A percentile compares a stretch with the other conserved stretches of the same genome.
These are phyloP conservation scores for Solenopsis invicta DNA, from an alignment of 1,140 invertebrate species.

Conservation along the genomic window DNA sequence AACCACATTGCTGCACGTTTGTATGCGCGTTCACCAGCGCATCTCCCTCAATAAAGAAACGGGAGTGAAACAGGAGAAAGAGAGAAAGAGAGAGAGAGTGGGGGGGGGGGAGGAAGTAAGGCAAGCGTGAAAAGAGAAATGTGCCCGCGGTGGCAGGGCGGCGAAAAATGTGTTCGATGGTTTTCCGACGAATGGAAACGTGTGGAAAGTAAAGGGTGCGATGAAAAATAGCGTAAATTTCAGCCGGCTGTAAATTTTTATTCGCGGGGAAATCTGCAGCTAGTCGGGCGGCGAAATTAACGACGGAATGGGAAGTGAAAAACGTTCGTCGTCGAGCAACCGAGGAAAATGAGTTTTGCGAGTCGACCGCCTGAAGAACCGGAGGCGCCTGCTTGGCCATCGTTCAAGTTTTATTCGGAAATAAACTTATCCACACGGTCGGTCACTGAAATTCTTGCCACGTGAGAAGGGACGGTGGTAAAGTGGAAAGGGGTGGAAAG, in stretches of 20 bases:
- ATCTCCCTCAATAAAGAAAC: slow-evolving; percentile 30
- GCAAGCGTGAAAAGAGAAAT: slow-evolving; percentile 27
- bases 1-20: slow-evolving; percentile 21
- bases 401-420: slow-evolving; percentile 41
- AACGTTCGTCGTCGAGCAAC: not conserved
- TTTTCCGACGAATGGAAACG: slow-evolving; percentile 21
- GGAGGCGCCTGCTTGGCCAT: not conserved
- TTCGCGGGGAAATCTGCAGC: not conserved
- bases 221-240: slow-evolving; percentile 41
- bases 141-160: too few relatives aligned
- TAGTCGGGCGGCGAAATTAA: slow-evolving; percentile 29
- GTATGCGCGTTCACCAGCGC: not conserved
- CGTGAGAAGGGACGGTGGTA: not conserved
- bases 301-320: not conserved
- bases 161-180: not conserved
- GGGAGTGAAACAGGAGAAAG: not conserved
- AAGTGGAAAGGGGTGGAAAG: not conserved
- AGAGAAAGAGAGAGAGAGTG: not conserved
- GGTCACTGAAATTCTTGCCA: slow-evolving; percentile 25
- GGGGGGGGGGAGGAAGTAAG: not conserved
- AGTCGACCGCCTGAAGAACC: not conserved
- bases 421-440: slow-evolving; percentile 46
- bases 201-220: not conserved
- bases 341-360: slow-evolving; percentile 32
- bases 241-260: slow-evolving; percentile 16